Base-by-base conservation (phyloP, 2,888 invertebrate genomes). In the Amiota communis region DNA sequence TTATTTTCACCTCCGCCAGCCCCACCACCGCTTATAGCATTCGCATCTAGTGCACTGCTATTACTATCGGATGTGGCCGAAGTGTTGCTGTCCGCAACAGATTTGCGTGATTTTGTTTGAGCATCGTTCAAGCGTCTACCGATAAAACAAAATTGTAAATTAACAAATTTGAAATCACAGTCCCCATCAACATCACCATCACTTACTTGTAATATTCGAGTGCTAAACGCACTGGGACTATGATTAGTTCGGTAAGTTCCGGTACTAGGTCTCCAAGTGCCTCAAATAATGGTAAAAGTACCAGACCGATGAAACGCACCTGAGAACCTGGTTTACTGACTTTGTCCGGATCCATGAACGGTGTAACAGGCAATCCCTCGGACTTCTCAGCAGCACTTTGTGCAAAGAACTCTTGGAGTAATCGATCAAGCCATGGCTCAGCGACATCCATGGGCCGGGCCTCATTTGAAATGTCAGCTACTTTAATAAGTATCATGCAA, bases 311-410 rank as follows among this genome's bases (percentile, higher is more conserved):
- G 90, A 96, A 96, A 71, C 95, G 94, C 86, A 95, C 94, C 88
- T 96, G 95, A 1, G 95, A 95, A 17, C 95, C 94, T 4, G 95
- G 94, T 87, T 95, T 95, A 75, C 95, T 95, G 72, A 95, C 94
- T 90, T 95, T 95, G 79, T 95, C 95, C 49, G 95, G 92, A 89
- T 96, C 96, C 95, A 96, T 96, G 87, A 96, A 95, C 0, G 96
- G 95, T 46, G 95, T 95, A 47, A 96, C 95, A 6, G 95, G 95
- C 77, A 96, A 91, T 11, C 95, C 95, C 88, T 95, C 95, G 47
- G 94, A 91, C 86, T 95, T 95, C 88, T 96, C 95, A 6, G 94
- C 93, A 80, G 95, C 95, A 88, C 94, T 94, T 89, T 95, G 94
- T 81, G 94, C 93, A 88, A 94, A 94, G 87, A 95, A 95, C 88